Conservation (phyloP, 2,888 invertebrate species). For the Ceratothoa steindachneri region DNA sequence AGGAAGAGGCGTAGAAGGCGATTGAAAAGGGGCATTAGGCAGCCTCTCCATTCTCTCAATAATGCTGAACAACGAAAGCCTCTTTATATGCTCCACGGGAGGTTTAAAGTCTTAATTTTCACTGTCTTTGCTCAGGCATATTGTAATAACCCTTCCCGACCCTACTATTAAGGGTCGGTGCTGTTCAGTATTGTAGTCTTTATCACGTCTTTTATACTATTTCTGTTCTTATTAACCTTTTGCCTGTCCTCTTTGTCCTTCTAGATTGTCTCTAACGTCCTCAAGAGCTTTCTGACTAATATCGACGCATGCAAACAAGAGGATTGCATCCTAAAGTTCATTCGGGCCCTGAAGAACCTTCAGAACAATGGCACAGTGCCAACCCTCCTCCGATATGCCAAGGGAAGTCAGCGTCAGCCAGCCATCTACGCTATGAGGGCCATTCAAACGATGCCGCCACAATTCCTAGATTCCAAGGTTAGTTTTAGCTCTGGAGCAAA, state of each 20-base stretch:
- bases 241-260: too few relatives aligned
- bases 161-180: background rate
- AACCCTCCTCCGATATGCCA: constrained; percentile 59
- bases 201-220: too few relatives aligned
- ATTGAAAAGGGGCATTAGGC: too few relatives aligned
- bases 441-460: constrained; percentile 39
- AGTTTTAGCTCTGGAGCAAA: background rate
- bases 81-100: too few relatives aligned
- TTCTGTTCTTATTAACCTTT: too few relatives aligned
- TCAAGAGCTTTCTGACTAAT: constrained; percentile 52
- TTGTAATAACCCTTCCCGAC: background rate
- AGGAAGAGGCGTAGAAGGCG: too few relatives aligned
- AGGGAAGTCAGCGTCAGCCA: constrained; percentile 31
- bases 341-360: constrained; percentile 69
- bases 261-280: constrained; percentile 51
- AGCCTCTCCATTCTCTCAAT: too few relatives aligned
- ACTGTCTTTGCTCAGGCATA: too few relatives aligned
- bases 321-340: constrained; percentile 61
- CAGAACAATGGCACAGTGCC: constrained; percentile 62
- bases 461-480: constrained; percentile 21
- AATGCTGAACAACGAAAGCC: too few relatives aligned
- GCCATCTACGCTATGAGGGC: constrained; percentile 38
- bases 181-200: too few relatives aligned
- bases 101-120: too few relatives aligned
- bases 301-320: constrained; percentile 59